Conservation (phyloP, 1,140 invertebrate species). For the Trachelipus rathkii region DNA sequence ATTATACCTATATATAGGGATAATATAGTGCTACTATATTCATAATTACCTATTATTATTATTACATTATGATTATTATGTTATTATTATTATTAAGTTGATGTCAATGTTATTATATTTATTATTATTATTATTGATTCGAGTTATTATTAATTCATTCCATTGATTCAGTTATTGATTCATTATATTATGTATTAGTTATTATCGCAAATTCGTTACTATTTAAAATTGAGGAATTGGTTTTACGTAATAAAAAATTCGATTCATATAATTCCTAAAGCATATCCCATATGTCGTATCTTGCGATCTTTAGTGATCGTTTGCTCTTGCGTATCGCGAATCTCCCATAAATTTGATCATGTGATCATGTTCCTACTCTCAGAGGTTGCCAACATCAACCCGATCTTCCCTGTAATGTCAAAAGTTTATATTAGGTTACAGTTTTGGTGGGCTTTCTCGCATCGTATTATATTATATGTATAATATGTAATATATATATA, state of each 20-base stretch:
- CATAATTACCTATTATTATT: too few species aligned
- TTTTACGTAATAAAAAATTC: background rate
- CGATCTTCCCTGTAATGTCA: background rate
- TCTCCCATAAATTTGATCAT: background rate
- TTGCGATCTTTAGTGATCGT: background rate
- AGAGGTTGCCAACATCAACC: background rate
- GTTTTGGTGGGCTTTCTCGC: background rate
- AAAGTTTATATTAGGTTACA: background rate
- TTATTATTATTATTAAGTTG: too few species aligned
- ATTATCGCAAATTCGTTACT: too few species aligned
- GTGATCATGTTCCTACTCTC: background rate
- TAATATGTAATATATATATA: too few species aligned
- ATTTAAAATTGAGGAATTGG: too few species aligned
- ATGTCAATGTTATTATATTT: background rate
- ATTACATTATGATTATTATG: background rate
- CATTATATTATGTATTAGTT: too few species aligned
- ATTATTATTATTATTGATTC: background rate
- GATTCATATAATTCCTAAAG: background rate
- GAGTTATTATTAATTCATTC: too few species aligned
- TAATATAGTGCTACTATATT: too few species aligned
- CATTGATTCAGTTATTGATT: too few species aligned
- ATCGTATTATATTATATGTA: too few species aligned
- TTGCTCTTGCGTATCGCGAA: too few species aligned
- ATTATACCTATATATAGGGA: too few species aligned
- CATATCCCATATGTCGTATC: background rate